A percentile compares a stretch with the other conserved stretches of the same genome.
phyloP scores from a whole-genome alignment of 1,140 invertebrate genomes.

The Drosophila yakuba region DNA sequence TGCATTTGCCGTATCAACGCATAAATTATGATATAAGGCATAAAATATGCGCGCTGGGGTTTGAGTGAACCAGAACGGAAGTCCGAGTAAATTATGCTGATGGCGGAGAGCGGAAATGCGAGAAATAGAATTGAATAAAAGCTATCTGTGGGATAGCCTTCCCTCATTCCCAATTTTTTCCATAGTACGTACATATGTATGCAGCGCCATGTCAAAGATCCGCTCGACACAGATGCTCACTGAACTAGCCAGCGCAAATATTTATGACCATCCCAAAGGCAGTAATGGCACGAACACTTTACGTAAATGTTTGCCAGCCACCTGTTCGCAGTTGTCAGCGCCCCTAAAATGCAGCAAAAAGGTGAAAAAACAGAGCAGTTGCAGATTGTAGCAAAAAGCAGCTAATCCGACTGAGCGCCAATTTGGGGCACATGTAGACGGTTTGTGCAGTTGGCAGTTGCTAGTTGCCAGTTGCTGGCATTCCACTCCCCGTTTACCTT shows the following conservation, averaged over 20 bases:
- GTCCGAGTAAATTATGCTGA: slow-evolving; percentile 65
- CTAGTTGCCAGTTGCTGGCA: not conserved
- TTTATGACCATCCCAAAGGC: slow-evolving; percentile 42
- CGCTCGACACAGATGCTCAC: slow-evolving; percentile 56
- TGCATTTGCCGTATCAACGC: slow-evolving; percentile 68
- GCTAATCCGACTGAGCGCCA: slow-evolving; percentile 68
- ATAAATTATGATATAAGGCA: slow-evolving; percentile 76
- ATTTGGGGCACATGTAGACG: slow-evolving; percentile 66
- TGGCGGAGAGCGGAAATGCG: slow-evolving; percentile 35
- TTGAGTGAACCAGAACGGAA: slow-evolving; percentile 51
- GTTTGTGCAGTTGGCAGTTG: slow-evolving; percentile 33
- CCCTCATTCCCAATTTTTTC: slow-evolving; percentile 44
- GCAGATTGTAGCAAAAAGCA: slow-evolving; percentile 53
- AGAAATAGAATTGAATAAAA: slow-evolving; percentile 1
- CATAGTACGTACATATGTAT: not conserved
- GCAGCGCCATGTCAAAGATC: slow-evolving; percentile 58
- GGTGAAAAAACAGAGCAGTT: slow-evolving; percentile 20
- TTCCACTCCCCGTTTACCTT: slow-evolving; percentile 35
- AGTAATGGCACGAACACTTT: slow-evolving; percentile 34
- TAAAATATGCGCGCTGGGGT: slow-evolving; percentile 55
- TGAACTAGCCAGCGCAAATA: slow-evolving; percentile 60
- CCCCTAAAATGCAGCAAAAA: slow-evolving; percentile 23
- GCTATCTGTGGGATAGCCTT: slow-evolving; percentile 13
- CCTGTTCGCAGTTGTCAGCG: slow-evolving; percentile 66
- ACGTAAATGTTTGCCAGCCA: slow-evolving; percentile 64